Evolutionary conservation across 2,888 invertebrate species (phyloP).

Genomic region (Lacanobia wlatinum): DNA sequence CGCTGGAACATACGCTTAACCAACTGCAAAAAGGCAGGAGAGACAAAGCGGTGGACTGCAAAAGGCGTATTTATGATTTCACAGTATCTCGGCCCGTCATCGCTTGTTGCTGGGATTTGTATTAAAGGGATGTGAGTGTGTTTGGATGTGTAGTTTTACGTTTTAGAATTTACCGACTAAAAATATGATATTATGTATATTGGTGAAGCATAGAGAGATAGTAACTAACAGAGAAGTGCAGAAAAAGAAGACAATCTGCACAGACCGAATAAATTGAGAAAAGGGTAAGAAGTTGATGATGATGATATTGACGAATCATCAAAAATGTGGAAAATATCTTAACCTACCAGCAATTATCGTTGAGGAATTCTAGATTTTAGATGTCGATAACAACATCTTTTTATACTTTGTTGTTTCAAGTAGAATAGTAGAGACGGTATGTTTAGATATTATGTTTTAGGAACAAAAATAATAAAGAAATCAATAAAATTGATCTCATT

Average conservation of each 20-base stretch:
- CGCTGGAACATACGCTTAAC: constrained; percentile 49
- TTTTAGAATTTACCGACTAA: not conserved
- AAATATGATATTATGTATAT: too few species aligned
- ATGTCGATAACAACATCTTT: not conserved
- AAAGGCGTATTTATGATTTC: constrained; percentile 86
- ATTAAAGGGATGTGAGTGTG: constrained; percentile 67
- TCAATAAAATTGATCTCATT: not conserved
- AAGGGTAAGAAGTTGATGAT: too few species aligned
- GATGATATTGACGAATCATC: too few species aligned
- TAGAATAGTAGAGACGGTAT: not conserved
- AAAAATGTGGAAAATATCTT: too few species aligned
- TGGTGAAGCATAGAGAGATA: too few species aligned
- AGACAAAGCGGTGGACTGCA: constrained; percentile 68
- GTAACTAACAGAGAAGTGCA: too few species aligned
- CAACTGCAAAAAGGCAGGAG: constrained; percentile 65
- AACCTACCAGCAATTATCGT: not conserved
- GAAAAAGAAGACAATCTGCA: too few species aligned
- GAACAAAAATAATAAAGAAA: not conserved
- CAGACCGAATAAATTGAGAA: too few species aligned
- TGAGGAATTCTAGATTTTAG: not conserved
- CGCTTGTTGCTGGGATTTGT: constrained; percentile 71
- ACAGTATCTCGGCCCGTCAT: constrained; percentile 83
- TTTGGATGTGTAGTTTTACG: constrained; percentile 36
- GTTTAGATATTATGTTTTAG: not conserved
- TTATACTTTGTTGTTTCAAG: not conserved